Evolutionary conservation across 2,888 invertebrate genomes (phyloP).

Genomic region (Ichneumoninae sp.): DNA sequence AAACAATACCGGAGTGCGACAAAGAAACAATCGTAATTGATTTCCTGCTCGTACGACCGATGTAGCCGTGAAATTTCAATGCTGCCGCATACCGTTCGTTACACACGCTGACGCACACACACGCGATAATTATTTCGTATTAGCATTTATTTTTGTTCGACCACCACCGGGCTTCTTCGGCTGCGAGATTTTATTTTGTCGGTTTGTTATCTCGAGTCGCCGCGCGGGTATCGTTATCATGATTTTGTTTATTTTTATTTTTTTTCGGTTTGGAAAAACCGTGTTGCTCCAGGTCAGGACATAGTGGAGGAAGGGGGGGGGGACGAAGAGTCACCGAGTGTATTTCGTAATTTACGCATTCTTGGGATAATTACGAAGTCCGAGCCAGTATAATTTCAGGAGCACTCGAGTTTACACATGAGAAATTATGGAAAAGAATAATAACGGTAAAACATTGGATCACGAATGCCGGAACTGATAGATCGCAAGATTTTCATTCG

Average conservation of each 20-base stretch:
- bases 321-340: neutral
- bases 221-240: neutral
- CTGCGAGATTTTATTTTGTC: neutral
- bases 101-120: neutral
- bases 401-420: neutral
- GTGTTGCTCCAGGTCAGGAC: neutral
- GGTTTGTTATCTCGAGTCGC: neutral
- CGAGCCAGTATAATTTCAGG: neutral
- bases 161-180: neutral
- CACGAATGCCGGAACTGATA: too few relatives aligned
- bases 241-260: neutral
- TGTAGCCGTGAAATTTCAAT: conserved; percentile 9
- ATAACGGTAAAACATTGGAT: too few relatives aligned
- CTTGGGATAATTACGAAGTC: neutral
- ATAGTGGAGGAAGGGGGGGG: neutral
- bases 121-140: neutral
- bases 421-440: neutral
- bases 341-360: neutral
- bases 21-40: conserved; percentile 22
- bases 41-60: neutral
- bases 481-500: too few relatives aligned
- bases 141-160: neutral
- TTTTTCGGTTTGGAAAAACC: neutral
- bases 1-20: neutral
- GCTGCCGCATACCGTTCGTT: neutral